Evolutionary conservation across 2,888 invertebrate species (phyloP), one percentile per base, ranked within the genome.

Genomic region (Sialis lutaria): DNA sequence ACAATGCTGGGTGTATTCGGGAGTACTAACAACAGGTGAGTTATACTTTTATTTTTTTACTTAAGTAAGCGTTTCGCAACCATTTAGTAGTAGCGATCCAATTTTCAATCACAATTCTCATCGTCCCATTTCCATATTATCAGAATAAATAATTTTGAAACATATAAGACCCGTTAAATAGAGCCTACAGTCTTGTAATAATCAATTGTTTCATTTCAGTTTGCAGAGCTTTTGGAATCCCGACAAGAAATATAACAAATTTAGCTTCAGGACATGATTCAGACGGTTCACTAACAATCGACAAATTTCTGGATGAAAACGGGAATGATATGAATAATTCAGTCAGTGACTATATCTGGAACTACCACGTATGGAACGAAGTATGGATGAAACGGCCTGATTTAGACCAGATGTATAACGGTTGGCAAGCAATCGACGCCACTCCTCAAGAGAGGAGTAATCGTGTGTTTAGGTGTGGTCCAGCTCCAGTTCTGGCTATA

Each of bases 1-100:
- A 0, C 91, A 91, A 56, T 91, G 91, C 58, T 91, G 89, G 88
- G 85, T 88, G 5, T 91, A 87, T 57, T 78, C 90, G 5, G 91
- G 89, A 0, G 82, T 90, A 9, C 64, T 88, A 37, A 82, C 85
- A 22, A 22, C 22, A 22, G 22, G 22, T 22, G 22, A 22, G 22
- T 22, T 22, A 22, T 22, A 4, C 4, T 22, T 22, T 22, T 22
- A 22, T 22, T 22, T n/a, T n/a, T n/a, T n/a, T n/a, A n/a, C n/a
- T n/a, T n/a, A n/a, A n/a, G n/a, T n/a, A n/a, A n/a, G n/a, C n/a
- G n/a, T n/a, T n/a, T n/a, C n/a, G n/a, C n/a, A n/a, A n/a, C n/a
- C n/a, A n/a, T n/a, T n/a, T n/a, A n/a, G n/a, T n/a, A n/a, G n/a
- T n/a, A n/a, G n/a, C n/a, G n/a, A n/a, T n/a, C n/a, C n/a, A n/a